phyloP scores from a whole-genome alignment of 2,113 vertebrate species.

The Solea solea region DNA sequence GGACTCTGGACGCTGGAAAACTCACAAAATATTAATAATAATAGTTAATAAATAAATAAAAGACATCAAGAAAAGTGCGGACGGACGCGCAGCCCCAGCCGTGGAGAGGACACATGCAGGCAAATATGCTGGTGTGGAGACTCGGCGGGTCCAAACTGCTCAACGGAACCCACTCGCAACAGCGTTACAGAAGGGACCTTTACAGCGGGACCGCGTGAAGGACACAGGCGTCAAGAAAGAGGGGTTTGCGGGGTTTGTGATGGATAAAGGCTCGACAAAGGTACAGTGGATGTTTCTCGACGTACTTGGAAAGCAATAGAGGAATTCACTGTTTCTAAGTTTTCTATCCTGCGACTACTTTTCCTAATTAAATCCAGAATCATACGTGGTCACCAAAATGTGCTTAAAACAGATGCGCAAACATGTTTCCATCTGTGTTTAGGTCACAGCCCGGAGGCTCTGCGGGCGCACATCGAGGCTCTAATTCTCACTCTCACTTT shows the following conservation, averaged over 20 bases:
- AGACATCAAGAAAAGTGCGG: constrained; percentile 36
- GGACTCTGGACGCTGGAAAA: constrained; percentile 15
- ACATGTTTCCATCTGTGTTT: neutral
- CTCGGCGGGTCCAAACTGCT: constrained; percentile 40
- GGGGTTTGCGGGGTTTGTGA: constrained; percentile 46
- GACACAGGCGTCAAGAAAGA: constrained; percentile 42
- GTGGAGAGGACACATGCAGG: constrained; percentile 24
- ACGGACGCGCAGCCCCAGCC: constrained; percentile 37
- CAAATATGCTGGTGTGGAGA: constrained; percentile 60
- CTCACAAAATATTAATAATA: neutral
- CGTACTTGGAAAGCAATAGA: no score
- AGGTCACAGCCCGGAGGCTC: neutral
- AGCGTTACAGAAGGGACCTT: constrained; percentile 55
- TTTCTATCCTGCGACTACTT: neutral
- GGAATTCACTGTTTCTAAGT: no score
- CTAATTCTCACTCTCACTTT: neutral
- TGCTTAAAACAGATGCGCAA: neutral
- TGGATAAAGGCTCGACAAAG: constrained; percentile 70
- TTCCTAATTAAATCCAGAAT: neutral
- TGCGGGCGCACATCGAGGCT: neutral
- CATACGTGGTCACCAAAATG: neutral
- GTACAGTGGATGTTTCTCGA: constrained; percentile 59
- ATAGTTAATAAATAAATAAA: neutral
- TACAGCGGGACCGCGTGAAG: constrained; percentile 68
- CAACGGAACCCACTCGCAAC: constrained; percentile 48